Evolutionary conservation across 2,888 invertebrate genomes (phyloP), one percentile per base, ranked within the genome.

Genomic region (Lochmaea crataegi): DNA sequence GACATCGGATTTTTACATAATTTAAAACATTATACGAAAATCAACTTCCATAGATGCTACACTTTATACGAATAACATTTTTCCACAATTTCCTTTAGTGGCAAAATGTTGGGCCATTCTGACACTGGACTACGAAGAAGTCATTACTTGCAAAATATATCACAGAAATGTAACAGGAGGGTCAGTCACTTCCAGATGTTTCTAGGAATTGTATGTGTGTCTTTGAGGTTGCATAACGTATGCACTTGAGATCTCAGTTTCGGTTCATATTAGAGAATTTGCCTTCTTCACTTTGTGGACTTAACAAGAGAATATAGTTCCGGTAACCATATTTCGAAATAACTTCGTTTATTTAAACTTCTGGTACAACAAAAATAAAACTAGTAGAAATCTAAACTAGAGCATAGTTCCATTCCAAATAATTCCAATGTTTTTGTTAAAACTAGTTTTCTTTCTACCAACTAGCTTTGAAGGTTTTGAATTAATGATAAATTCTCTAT

Each of bases 211-310:
- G 60, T 60, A 32, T 66, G n/a, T n/a, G 42, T 66, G 66, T 66
- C 66, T 66, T 66, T 66, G 66, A 66, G 42, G 42, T 42, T 66
- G 57, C 57, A 66, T 66, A 66, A 66, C 56, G 66, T 56, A 66
- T 57, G 66, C 57, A 66, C 66, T 57, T 66, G 66, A 66, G 56
- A 57, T 66, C 56, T 57, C n/a, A n/a, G n/a, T n/a, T n/a, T n/a
- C n/a, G n/a, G 53, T 66, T 32, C 38, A 65, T 26, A 65, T 41
- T 32, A 38, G 65, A 51, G 26, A 53, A 11, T n/a, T 66, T 18
- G 22, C 16, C 42, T 18, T 63, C 42, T 66, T 38, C 9, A 66
- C 66, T 57, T 66, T 66, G 57, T 66, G 66, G 42, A 57, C 38
- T 57, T 66, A 57, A 57, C 66, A 66, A n/a, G 53, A 38, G 53